Base-by-base conservation (phyloP, 1,140 invertebrate species). In the Lepidurus arcticus region DNA sequence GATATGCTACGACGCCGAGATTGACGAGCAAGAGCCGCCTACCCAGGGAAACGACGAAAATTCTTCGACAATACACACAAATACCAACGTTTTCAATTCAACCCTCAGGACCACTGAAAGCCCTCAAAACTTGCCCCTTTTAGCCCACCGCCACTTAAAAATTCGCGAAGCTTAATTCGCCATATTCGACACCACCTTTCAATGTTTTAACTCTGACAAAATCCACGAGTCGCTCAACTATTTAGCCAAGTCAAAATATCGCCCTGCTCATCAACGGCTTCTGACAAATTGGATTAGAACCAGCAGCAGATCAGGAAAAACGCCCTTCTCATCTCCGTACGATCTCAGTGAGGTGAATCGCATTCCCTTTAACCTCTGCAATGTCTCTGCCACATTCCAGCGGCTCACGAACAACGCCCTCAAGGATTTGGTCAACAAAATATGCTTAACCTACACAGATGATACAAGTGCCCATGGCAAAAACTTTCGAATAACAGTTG, bases 361-460 rank as follows among this genome's bases (percentile, higher is more conserved):
- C 9, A 84, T 88, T 82, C 84, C 86, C 24, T 87, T 87, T 81
- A 87, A 87, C 43, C 79, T 87, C 24, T 78, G 76, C 21, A 86
- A 86, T 81, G 83, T 83, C 34, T 83, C 84, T 16, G 80, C 83
- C n/a, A 83, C 84, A n/a, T 88, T 88, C 80, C 84, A 85, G 80
- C 74, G 83, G 26, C 79, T 82, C 11, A 85, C 85, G 75, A 82
- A 85, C 78, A 73, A 76, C 2, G 80, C 84, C 2, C 79, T n/a
- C n/a, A n/a, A 26, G 81, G 77, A n/a, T 16, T 75, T 83, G 16
- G 77, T 76, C 34, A 24, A 76, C 24, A 74, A 79, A 42, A 81
- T 81, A 73, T 9, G 44, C 74, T 73, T 84, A 53, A 79, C 82
- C 0, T 87, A 85, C 80, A 65, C 88, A 8, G 86, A 88, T 81